Conservation (phyloP, 2,113 vertebrate species). For the Climacteris rufus region DNA sequence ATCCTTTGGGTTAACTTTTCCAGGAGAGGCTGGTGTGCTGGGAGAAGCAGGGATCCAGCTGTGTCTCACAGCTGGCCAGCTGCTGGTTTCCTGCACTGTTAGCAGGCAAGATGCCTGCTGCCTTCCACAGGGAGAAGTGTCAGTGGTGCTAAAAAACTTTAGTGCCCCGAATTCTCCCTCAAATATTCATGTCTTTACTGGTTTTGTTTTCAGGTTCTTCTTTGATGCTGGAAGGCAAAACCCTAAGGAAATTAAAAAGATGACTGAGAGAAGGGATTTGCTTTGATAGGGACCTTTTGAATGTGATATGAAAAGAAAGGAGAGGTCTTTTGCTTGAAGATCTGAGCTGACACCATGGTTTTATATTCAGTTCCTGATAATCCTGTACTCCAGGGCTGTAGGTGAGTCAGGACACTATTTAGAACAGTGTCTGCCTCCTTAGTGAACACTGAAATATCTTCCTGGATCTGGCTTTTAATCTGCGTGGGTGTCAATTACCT, state of each 20-base stretch:
- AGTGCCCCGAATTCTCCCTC: background rate
- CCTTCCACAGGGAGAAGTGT: background rate
- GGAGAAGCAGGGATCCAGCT: background rate
- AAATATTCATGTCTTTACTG: background rate
- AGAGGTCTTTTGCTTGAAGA: background rate
- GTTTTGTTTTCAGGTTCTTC: background rate
- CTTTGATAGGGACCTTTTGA: background rate
- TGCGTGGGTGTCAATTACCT: background rate
- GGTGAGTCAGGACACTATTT: background rate
- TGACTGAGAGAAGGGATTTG: background rate
- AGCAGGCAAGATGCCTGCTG: background rate
- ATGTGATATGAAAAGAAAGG: background rate
- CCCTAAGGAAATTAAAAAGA: background rate
- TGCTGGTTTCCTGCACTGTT: background rate
- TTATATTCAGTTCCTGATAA: background rate
- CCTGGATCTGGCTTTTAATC: background rate
- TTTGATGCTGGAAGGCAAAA: background rate
- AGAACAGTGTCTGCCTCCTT: background rate
- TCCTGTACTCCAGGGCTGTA: background rate
- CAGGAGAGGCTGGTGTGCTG: background rate
- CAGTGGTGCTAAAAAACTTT: background rate
- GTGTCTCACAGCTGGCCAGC: slow-evolving; percentile 30
- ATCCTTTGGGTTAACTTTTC: background rate
- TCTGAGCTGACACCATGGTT: background rate
- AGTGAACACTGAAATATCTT: background rate